Percentiles rank a stretch among this genome's conserved stretches.
Conservation (phyloP, 2,888 invertebrate species). For the Lycophotia porphyrea region DNA sequence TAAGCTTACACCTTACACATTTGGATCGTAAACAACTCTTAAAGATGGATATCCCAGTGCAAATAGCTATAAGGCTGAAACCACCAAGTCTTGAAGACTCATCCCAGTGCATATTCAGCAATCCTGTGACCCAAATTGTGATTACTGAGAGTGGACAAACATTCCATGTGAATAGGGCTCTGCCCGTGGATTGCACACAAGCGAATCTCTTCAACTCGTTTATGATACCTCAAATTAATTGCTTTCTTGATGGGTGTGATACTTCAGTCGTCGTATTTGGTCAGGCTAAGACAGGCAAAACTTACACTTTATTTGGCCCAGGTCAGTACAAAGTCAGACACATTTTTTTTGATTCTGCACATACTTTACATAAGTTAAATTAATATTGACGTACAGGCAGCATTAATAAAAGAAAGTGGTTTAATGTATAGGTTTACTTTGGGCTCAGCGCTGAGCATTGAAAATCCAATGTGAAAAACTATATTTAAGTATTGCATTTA, state of each 20-base stretch:
- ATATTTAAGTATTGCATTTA: too few relatives aligned
- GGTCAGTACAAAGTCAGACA: slow-evolving; percentile 81
- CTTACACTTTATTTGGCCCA: slow-evolving; percentile 93
- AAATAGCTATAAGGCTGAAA: slow-evolving; percentile 92
- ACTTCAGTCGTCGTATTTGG: slow-evolving; percentile 93
- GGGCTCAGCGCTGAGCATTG: too few relatives aligned
- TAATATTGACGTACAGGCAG: background rate
- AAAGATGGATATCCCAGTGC: slow-evolving; percentile 93
- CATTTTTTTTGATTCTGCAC: slow-evolving; percentile 5
- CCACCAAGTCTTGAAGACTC: slow-evolving; percentile 90
- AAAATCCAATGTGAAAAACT: too few relatives aligned
- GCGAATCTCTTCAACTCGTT: slow-evolving; percentile 91
- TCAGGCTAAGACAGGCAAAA: slow-evolving; percentile 92
- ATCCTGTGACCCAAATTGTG: slow-evolving; percentile 90
- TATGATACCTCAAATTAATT: slow-evolving; percentile 92
- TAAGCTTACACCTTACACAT: background rate
- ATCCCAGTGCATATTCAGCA: slow-evolving; percentile 90
- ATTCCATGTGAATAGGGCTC: slow-evolving; percentile 87
- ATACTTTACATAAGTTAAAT: background rate
- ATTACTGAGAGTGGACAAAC: slow-evolving; percentile 91
- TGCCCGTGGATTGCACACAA: slow-evolving; percentile 91
- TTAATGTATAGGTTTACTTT: background rate
- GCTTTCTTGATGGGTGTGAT: slow-evolving; percentile 93
- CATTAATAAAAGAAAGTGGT: slow-evolving; percentile 1
- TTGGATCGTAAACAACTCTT: slow-evolving; percentile 11